Evolutionary conservation across 2,888 invertebrate species (phyloP), one percentile per base, ranked within the genome.

Genomic region (Ormyrus pomaceus): DNA sequence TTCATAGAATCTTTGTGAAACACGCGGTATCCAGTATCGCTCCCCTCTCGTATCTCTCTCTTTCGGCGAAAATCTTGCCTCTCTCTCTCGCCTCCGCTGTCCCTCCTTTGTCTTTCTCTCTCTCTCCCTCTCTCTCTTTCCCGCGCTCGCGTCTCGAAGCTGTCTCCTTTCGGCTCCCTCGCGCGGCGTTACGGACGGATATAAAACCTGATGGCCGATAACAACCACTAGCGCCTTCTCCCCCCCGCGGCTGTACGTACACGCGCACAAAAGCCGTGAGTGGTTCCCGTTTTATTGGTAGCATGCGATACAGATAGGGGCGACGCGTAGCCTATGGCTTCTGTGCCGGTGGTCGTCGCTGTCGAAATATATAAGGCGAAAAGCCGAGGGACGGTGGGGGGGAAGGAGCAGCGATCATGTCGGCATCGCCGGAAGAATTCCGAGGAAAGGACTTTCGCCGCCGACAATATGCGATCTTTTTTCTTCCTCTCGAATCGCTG

Each of bases 181-280:
- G 72, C 59, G 51, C 68, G 64, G 75, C 83, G 82, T 77, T 83
- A 83, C 84, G 86, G 84, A 84, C 84, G 87, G 89, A 89, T 88
- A 91, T 91, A 91, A 91, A 90, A 90, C 90, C 89, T 89, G 90
- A 91, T 91, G 90, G 90, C 90, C 90, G 90, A 91, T 90, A 91
- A 90, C 90, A 90, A 90, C 90, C 90, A 89, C 89, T 89, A 88
- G 88, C 87, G 83, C 86, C 84, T 85, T 81, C 80, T 79, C 81
- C 83, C 79, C 79, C 19, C 10, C 64, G 5, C 6, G 55, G 45
- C 62, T 71, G 72, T 62, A 74, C 34, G 11, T 55, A 9, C 13
- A 58, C 59, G 45, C 59, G 88, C 89, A 90, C 90, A 90, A 90
- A 89, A 89, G 89, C 88, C 87, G 88, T 87, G 90, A 90, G 90